A percentile compares a stretch with the other conserved stretches of the same genome.
Evolutionary conservation across 1,140 invertebrate species (phyloP).

Genomic region (Drosophila parabipectinata): DNA sequence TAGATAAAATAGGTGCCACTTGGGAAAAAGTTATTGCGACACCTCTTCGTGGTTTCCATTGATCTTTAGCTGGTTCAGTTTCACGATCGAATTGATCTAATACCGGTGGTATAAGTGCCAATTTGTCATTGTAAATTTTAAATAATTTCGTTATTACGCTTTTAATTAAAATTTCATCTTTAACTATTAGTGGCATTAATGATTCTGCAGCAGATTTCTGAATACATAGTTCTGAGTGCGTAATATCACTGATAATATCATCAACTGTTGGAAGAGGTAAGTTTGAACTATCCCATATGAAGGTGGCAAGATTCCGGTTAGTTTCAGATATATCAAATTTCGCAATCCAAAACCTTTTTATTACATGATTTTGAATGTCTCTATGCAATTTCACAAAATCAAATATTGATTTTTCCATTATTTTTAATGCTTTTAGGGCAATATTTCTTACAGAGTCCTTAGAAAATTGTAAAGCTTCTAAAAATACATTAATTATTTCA

Average conservation of each 20-base stretch:
- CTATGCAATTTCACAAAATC: slow-evolving; percentile 87
- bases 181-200: slow-evolving; percentile 88
- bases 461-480: slow-evolving; percentile 90
- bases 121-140: slow-evolving; percentile 90
- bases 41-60: slow-evolving; percentile 94
- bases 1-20: slow-evolving; percentile 87
- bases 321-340: slow-evolving; percentile 89
- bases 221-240: slow-evolving; percentile 91
- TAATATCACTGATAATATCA: slow-evolving; percentile 90
- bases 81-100: slow-evolving; percentile 96
- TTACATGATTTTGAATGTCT: slow-evolving; percentile 85
- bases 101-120: slow-evolving; percentile 92
- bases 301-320: slow-evolving; percentile 88
- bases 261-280: slow-evolving; percentile 86
- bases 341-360: slow-evolving; percentile 90
- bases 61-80: slow-evolving; percentile 91
- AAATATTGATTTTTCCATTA: slow-evolving; percentile 88
- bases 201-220: slow-evolving; percentile 91
- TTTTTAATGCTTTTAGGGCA: slow-evolving; percentile 89
- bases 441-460: slow-evolving; percentile 91
- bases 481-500: slow-evolving; percentile 91
- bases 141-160: slow-evolving; percentile 88
- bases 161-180: slow-evolving; percentile 85
- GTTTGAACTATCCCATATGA: slow-evolving; percentile 88
- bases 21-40: slow-evolving; percentile 92